Conservation (phyloP, 30 jellyfish, hydroid and myxozoan genomes). For the Chrysaora quinquecirrha region DNA sequence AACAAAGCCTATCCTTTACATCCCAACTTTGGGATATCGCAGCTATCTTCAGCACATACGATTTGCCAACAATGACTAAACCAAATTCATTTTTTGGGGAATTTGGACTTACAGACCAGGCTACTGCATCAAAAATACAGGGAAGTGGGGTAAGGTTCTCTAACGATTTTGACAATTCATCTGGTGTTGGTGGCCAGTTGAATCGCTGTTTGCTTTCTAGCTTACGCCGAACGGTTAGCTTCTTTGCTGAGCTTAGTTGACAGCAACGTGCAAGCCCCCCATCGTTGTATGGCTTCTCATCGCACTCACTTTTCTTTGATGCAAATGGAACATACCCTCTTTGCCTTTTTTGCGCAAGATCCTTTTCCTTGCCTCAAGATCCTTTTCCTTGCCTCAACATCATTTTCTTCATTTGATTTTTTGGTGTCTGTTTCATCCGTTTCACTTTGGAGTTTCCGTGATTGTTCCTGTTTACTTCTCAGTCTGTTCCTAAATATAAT, state of each 20-base stretch:
- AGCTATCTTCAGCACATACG: slow-evolving; percentile 33
- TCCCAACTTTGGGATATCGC: slow-evolving; percentile 51
- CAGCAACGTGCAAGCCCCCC: slow-evolving; percentile 57
- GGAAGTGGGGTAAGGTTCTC: slow-evolving; percentile 56
- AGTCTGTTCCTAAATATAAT: slow-evolving; percentile 52
- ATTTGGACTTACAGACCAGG: slow-evolving; percentile 35
- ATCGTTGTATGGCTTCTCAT: slow-evolving; percentile 43
- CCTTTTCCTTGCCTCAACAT: too few species aligned
- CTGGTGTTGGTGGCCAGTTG: slow-evolving; percentile 50
- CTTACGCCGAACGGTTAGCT: slow-evolving; percentile 48
- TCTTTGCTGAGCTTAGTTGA: slow-evolving; percentile 38
- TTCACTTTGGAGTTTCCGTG: slow-evolving; percentile 45
- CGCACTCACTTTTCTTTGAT: slow-evolving; percentile 39
- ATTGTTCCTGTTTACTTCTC: slow-evolving; percentile 37
- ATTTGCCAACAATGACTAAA: slow-evolving; percentile 31
- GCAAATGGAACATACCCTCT: slow-evolving; percentile 32
- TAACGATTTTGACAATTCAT: slow-evolving; percentile 17
- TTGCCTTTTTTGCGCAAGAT: slow-evolving; percentile 35
- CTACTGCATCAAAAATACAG: slow-evolving; percentile 37
- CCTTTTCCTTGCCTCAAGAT: slow-evolving; percentile 43
- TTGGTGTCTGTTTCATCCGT: slow-evolving; percentile 12
- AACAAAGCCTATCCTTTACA: slow-evolving; percentile 15
- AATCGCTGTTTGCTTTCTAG: slow-evolving; percentile 20
- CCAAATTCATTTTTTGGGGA: slow-evolving; percentile 29
- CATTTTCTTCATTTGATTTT: background rate